phyloP scores from a whole-genome alignment of 64 coral and sea anemone species.

The Stichodactyla mertensii region DNA sequence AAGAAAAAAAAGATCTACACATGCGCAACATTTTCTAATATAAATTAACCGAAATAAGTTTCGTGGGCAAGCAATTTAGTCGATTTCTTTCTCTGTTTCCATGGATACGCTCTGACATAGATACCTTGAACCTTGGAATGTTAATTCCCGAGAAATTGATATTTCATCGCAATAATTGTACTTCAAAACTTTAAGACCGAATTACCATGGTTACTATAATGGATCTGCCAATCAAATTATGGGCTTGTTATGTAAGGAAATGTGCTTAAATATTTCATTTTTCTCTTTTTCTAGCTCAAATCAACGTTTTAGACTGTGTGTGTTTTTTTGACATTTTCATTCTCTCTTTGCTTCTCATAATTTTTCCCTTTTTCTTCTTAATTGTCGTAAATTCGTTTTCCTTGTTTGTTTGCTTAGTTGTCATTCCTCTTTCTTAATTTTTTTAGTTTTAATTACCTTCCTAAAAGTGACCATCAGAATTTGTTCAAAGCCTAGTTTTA shows the following conservation, averaged over 20 bases:
- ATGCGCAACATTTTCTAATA: not conserved
- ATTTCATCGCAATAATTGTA: not conserved
- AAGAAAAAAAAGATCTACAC: not conserved
- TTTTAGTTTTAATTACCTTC: not conserved
- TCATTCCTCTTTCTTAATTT: not conserved
- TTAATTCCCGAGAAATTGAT: not conserved
- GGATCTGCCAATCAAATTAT: not conserved
- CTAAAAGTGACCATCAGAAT: not conserved
- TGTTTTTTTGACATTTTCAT: no score
- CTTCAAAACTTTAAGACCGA: not conserved
- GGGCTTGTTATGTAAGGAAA: not conserved
- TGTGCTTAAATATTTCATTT: not conserved
- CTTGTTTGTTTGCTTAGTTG: no score
- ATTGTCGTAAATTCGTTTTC: no score
- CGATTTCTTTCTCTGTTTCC: not conserved
- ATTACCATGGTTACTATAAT: not conserved
- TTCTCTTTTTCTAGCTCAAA: not conserved
- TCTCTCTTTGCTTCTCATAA: no score
- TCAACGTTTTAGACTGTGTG: no score
- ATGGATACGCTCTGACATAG: not conserved
- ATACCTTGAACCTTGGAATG: not conserved
- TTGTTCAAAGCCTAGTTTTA: not conserved
- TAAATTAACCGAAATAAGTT: no score
- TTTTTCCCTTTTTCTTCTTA: no score
- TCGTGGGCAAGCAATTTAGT: not conserved